Evolutionary conservation across 2,888 invertebrate species (phyloP).

Genomic region (Papilio gigon): DNA sequence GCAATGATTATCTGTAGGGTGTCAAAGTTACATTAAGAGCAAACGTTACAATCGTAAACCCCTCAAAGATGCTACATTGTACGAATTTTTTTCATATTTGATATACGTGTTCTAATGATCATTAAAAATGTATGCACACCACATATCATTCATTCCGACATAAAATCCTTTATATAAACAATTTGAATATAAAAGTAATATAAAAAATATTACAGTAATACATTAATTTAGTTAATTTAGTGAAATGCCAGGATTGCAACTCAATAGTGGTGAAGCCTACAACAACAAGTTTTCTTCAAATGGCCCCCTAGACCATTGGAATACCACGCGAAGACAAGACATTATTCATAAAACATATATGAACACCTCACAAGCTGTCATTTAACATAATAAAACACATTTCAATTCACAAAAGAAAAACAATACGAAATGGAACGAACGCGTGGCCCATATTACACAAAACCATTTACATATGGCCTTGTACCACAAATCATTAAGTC

Average conservation of each 20-base stretch:
- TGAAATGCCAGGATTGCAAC: neutral
- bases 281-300: no score
- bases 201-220: neutral
- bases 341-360: neutral
- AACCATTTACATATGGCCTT: conserved; percentile 23
- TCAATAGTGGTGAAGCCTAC: neutral
- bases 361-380: neutral
- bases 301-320: no score
- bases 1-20: neutral
- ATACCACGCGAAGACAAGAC: no score
- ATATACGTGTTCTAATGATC: neutral
- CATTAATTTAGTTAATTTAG: neutral
- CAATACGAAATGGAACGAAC: conserved; percentile 13
- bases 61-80: neutral
- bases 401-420: conserved; percentile 12
- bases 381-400: conserved; percentile 5
- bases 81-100: neutral
- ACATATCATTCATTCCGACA: neutral
- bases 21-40: conserved; percentile 2
- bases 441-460: conserved; percentile 19
- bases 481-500: conserved; percentile 25
- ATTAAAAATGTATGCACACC: neutral
- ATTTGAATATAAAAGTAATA: neutral
- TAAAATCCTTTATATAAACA: neutral
- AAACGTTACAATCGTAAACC: neutral